Base-by-base conservation (phyloP, 2,113 vertebrate genomes). In the Elaphurus davidianus region DNA sequence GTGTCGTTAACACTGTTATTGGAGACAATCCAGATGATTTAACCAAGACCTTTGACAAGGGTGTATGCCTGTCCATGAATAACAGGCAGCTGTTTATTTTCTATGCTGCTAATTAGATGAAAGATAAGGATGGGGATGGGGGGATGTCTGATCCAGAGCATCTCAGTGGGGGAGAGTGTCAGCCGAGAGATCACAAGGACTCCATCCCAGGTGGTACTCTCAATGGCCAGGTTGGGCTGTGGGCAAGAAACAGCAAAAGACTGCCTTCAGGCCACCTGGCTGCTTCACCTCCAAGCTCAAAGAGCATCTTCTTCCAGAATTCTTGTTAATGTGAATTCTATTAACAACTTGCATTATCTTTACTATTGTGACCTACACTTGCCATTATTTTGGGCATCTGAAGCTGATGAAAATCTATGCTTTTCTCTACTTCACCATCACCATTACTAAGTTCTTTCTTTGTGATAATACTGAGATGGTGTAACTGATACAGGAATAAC, bases 41-140 rank as follows among this genome's bases (percentile, higher is more conserved):
- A 98, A 96, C 82, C 84, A 97, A 98, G 96, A 98, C 98, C 98
- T 98, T 98, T 98, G 99, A 99, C 98, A 98, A 99, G 97, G 98
- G 98, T 62, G 5, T 83, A 97, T 98, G 99, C 98, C 98, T 98
- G 98, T 98, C 98, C 45, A 25, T 98, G 98, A 98, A 98, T 99
- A 99, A 99, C 96, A 97, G 94, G 67, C 60, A 52, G 33, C 76
- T 54, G n/a, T 98, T 99, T 98, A 99, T 98, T 98, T 91, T 97
- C 87, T 17, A 0, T 0, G 33, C 97, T 96, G 95, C 98, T 98
- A 98, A 99, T 99, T 98, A 99, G 91, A 91, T 40, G 14, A 74
- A 97, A 81, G 89, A 92, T 33, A 95, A 91, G 92, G 91, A 96
- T 96, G 91, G 67, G 92, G 90, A 96, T 93, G 89, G 83, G 92